A percentile compares a stretch with the other conserved stretches of the same genome.
phyloP scores from a whole-genome alignment of 2,888 invertebrate species.

The Cenopis cana region DNA sequence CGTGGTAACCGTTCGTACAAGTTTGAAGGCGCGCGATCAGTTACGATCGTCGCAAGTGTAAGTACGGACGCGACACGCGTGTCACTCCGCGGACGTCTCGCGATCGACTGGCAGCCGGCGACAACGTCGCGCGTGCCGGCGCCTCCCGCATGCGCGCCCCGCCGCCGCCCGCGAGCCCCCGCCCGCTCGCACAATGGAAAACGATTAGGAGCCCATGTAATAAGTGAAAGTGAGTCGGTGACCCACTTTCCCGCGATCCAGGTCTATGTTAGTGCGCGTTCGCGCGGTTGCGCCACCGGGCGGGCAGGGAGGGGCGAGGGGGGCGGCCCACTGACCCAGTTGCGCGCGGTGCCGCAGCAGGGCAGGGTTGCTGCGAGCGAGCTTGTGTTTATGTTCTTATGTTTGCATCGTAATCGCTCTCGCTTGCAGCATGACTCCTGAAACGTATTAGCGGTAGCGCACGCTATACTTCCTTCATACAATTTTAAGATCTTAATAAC shows the following conservation, averaged over 20 bases:
- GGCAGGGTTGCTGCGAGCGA: conserved; percentile 83
- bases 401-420: conserved; percentile 65
- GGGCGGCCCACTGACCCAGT: conserved; percentile 94
- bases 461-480: conserved; percentile 9
- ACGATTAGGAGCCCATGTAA: conserved; percentile 92
- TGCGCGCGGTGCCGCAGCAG: conserved; percentile 87
- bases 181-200: conserved; percentile 88
- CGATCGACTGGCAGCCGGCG: conserved; percentile 83
- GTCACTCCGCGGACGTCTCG: conserved; percentile 73
- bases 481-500: neutral
- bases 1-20: conserved; percentile 58
- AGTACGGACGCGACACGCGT: conserved; percentile 67
- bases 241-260: conserved; percentile 97
- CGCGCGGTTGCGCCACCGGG: conserved; percentile 83
- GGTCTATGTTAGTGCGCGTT: conserved; percentile 93
- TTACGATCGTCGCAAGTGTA: conserved; percentile 74
- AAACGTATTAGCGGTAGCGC: conserved; percentile 46
- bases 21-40: conserved; percentile 70
- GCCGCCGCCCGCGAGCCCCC: conserved; percentile 79
- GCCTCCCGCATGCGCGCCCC: conserved; percentile 83
- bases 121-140: conserved; percentile 81
- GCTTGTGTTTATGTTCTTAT: conserved; percentile 79
- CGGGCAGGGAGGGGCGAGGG: conserved; percentile 82
- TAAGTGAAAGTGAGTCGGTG: conserved; percentile 95
- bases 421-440: conserved; percentile 50